Evolutionary conservation across 1,140 invertebrate species (phyloP), one percentile per base, ranked within the genome.

Genomic region (Drosophila funebris): DNA sequence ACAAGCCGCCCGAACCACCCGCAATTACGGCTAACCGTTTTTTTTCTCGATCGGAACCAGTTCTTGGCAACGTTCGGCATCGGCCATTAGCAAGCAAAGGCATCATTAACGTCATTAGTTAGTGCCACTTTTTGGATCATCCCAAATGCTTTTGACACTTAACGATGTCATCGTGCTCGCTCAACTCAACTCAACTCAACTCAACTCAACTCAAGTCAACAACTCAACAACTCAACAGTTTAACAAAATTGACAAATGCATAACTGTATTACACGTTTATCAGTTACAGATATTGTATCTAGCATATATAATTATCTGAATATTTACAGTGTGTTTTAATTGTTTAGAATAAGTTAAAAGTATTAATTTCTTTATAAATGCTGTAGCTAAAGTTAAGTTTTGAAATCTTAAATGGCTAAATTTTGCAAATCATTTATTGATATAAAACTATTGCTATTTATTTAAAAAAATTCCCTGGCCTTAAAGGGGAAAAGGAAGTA

Each of bases 71-170:
- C 46, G 44, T 29, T 48, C 24, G 44, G 50, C 44, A 48, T 48
- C 24, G 44, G 50, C 44, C 46, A 57, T 71, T 78, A 80, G 46
- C 60, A 56, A 80, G 46, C 60, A 56, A 63, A 56, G 41, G 20
- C 22, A 77, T 66, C 72, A 61, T 74, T 73, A 76, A 80, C 76
- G 73, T 84, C 82, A 84, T 84, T 83, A 78, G 76, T 71, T 78
- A 67, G 76, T 66, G 33, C 66, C 46, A 71, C 43, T 53, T 61
- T 60, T 64, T 54, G 64, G 46, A 73, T 73, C 64, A 69, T 69
- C 53, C 18, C 31, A 43, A 16, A 44, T 61, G 43, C 66, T 64
- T 53, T 64, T 50, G 33, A 57, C 52, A 56, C 52, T 56, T 41
- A 39, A 57, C 61, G 43, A 66, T 64, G 61, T 66, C 68, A 64